phyloP scores from a whole-genome alignment of 92 coral and sea anemone species.

The Actinernus sp. region DNA sequence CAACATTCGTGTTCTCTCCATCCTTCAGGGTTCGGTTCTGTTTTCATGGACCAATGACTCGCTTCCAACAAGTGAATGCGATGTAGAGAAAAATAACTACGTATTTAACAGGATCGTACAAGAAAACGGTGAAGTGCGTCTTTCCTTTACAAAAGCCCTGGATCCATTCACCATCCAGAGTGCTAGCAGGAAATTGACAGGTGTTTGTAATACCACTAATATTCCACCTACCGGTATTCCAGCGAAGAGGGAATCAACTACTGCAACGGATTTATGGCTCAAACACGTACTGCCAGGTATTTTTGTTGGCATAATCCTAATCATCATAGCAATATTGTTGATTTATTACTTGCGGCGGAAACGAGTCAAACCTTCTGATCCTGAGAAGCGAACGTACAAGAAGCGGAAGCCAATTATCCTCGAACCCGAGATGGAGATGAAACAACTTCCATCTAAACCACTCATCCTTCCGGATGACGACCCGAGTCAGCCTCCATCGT shows the following conservation, averaged over 20 bases:
- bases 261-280: slow-evolving; percentile 72
- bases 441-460: slow-evolving; percentile 81
- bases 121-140: slow-evolving; percentile 59
- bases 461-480: slow-evolving; percentile 93
- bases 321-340: slow-evolving; percentile 66
- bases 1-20: slow-evolving; percentile 55
- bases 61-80: slow-evolving; percentile 74
- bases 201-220: slow-evolving; percentile 70
- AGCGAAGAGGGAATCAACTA: slow-evolving; percentile 36
- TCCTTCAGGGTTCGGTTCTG: slow-evolving; percentile 77
- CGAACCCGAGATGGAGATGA: slow-evolving; percentile 85
- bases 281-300: slow-evolving; percentile 89
- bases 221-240: slow-evolving; percentile 43
- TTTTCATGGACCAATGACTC: slow-evolving; percentile 92
- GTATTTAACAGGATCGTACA: slow-evolving; percentile 61
- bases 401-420: slow-evolving; percentile 92
- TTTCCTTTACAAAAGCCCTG: slow-evolving; percentile 64
- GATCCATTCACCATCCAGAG: slow-evolving; percentile 64
- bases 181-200: slow-evolving; percentile 60
- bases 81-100: slow-evolving; percentile 54
- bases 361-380: slow-evolving; percentile 81
- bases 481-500: slow-evolving; percentile 80
- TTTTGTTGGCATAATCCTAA: slow-evolving; percentile 56
- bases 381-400: slow-evolving; percentile 79
- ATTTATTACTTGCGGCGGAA: slow-evolving; percentile 65